Percentiles rank a stretch among this genome's conserved stretches.
Evolutionary conservation across 2,888 invertebrate species (phyloP).

Genomic region (Kuschelorhynchus macadamiae): DNA sequence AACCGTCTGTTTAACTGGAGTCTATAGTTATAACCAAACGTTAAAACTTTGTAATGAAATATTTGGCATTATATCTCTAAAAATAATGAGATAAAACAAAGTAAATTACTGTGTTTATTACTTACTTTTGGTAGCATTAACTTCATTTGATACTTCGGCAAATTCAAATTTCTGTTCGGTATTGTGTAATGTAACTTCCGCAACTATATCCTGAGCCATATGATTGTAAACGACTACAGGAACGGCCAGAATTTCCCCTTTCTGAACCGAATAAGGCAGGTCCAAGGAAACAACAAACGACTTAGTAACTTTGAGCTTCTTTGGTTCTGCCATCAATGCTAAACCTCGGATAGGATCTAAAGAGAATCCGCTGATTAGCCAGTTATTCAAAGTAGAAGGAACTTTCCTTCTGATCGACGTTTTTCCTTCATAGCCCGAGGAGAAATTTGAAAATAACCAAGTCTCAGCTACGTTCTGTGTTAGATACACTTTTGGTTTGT

Average conservation of each 20-base stretch:
- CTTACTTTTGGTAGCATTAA: constrained; percentile 80
- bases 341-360: constrained; percentile 83
- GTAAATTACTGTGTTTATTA: too few relatives aligned
- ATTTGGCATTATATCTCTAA: too few relatives aligned
- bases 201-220: constrained; percentile 81
- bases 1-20: too few relatives aligned
- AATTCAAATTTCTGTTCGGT: constrained; percentile 85
- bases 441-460: constrained; percentile 88
- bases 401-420: constrained; percentile 75
- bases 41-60: too few relatives aligned
- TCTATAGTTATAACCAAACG: too few relatives aligned
- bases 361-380: constrained; percentile 88
- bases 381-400: constrained; percentile 89
- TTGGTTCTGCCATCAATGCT: constrained; percentile 78
- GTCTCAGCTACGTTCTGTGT: constrained; percentile 80
- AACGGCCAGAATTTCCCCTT: constrained; percentile 91
- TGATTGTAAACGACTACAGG: constrained; percentile 93
- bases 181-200: constrained; percentile 89
- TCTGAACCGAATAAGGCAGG: constrained; percentile 88
- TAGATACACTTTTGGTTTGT: constrained; percentile 85
- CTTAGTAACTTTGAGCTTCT: constrained; percentile 82
- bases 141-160: constrained; percentile 83
- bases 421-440: constrained; percentile 79
- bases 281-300: constrained; percentile 89
- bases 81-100: too few relatives aligned